Base-by-base conservation (phyloP, 2,888 invertebrate species). In the Liopterus haemorrhoidalis region DNA sequence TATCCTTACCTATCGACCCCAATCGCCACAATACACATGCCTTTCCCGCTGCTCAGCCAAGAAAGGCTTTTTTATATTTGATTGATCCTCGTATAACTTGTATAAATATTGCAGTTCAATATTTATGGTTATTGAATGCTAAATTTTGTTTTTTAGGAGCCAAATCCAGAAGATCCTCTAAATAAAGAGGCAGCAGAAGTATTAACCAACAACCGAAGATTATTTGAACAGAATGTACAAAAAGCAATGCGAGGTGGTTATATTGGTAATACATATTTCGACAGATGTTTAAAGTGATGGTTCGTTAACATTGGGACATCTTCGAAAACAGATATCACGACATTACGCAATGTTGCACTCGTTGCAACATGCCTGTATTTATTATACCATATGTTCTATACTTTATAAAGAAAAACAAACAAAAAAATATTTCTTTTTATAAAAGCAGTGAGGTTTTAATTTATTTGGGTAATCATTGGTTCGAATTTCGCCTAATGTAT, bases 161-260 rank as follows among this genome's bases (percentile, higher is more conserved):
- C 96, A 35, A 97, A 97, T 71, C 94, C 96, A 2, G 96, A 97
- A 71, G 97, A 97, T 74, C 97, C 96, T 6, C 69, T 97, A 56
- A 97, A 97, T 70, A 96, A 96, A 72, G 96, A 97, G 71, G 96
- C 96, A 9, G 96, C 97, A 2, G 95, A 96, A 67, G 92, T 96
- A 48, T 77, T 97, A 54, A 93, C 94, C 65, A 91, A 84, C 66
- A 96, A 95, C 71, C 77, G 92, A 64, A 78, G 93, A 59, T 73
- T 91, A 52, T 97, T 97, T 67, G 96, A 96, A 69, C 90, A 91
- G 63, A 96, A 96, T 69, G 96, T 96, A 43, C 83, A 87, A 58
- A 86, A 93, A 67, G 94, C 95, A 38, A 94, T 96, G 89, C 79
- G 92, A 50, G 96, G 96, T 48, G 95, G 94, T 49, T 90, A 89